Conservation (phyloP, 2,113 vertebrate species). For the Clupea harengus region DNA sequence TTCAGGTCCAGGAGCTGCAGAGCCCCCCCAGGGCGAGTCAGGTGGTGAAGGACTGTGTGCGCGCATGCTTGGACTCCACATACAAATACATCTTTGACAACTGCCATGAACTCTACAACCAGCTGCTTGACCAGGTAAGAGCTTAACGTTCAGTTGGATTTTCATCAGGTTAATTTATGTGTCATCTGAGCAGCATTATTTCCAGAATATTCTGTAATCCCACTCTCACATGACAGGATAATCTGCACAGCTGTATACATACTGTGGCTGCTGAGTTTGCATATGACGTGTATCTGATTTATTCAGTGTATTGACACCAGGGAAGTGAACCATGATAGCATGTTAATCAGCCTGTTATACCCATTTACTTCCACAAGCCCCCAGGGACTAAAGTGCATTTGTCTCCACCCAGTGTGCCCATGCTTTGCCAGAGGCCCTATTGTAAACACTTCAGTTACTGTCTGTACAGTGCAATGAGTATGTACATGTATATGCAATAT, state of each 20-base stretch:
- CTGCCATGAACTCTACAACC: conserved; percentile 91
- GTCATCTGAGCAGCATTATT: not conserved
- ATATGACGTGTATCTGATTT: conserved; percentile 7
- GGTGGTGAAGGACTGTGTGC: conserved; percentile 94
- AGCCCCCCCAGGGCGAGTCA: conserved; percentile 89
- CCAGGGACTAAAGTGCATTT: not conserved
- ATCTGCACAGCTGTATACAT: not conserved
- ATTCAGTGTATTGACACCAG: not conserved
- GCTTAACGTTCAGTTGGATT: not conserved
- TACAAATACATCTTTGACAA: conserved; percentile 98
- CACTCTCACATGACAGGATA: not conserved
- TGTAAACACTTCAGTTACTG: not conserved
- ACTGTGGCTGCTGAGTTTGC: not conserved
- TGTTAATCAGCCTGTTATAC: conserved; percentile 12
- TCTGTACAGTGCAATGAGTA: not conserved
- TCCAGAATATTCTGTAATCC: not conserved
- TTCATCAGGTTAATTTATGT: not conserved
- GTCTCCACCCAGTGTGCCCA: not conserved
- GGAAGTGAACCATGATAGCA: not conserved
- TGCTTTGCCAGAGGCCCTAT: not conserved
- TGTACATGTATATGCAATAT: not conserved
- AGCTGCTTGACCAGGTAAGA: conserved; percentile 92
- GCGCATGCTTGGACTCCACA: conserved; percentile 91
- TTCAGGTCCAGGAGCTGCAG: conserved; percentile 91
- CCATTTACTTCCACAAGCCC: not conserved